Evolutionary conservation across 2,113 vertebrate species (phyloP), one percentile per base, ranked within the genome.

Genomic region (Prinia subflava): DNA sequence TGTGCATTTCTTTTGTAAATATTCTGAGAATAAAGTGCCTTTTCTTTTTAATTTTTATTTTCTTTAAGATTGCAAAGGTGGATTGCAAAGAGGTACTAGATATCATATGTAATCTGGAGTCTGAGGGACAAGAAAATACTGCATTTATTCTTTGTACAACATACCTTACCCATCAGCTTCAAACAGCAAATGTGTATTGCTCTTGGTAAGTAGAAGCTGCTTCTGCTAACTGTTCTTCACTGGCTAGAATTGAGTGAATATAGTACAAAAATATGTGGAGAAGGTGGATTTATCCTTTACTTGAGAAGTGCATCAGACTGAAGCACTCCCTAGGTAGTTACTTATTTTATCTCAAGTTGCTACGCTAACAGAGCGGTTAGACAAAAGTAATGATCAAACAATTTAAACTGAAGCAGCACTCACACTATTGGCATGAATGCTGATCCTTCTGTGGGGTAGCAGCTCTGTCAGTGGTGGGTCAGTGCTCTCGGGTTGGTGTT

Each of bases 81-180:
- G 99, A 99, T 97, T 99, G 98, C 88, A 99, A 99, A 93, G 99
- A 99, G 87, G 97, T 99, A 9, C 97, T 99, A 92, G 99, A 99
- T 92, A 99, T 99, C 91, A 99, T 99, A 69, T 99, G 99, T 96
- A 99, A 98, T 94, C 95, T 99, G 97, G 99, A 99, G 94, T 98
- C 98, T 3, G 99, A 99, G 89, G 99, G 99, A n/a, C 99, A 99
- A 95, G 99, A 99, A 96, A 99, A 98, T 37, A 98, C 98, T 56
- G 99, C 99, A 10, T 99, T 99, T 97, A 98, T 99, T 96, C 98
- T 99, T 92, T 99, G 99, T 96, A 99, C 99, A 60, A 99, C 99
- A 0, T 99, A 99, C 89, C 98, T 99, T 93, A 99, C 99, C 50
- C 99, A 99, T 95, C 99, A 99, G 94, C 98, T 99, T 64, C 99